phyloP scores from a whole-genome alignment of 2,888 invertebrate species.

The Congeria kusceri region DNA sequence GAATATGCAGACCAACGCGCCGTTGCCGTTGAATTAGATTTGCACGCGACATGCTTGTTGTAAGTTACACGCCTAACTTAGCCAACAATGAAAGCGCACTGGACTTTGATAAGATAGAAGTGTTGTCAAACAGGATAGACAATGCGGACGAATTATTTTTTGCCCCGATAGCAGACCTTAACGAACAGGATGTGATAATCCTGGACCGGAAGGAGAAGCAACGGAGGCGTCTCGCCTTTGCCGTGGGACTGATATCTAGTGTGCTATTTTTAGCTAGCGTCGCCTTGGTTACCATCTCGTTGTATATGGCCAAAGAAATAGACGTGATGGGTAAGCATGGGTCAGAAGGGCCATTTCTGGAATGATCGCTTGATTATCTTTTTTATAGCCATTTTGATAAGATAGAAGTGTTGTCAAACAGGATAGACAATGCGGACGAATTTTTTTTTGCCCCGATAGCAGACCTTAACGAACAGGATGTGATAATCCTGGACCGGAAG shows the following conservation, averaged over 20 bases:
- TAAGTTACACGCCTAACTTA: slow-evolving; percentile 57
- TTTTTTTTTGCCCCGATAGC: slow-evolving; percentile 59
- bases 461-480: slow-evolving; percentile 47
- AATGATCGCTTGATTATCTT: too few species aligned
- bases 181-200: slow-evolving; percentile 43
- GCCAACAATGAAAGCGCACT: slow-evolving; percentile 56
- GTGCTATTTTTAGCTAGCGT: slow-evolving; percentile 95
- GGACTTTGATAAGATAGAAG: slow-evolving; percentile 62
- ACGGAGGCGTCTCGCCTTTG: slow-evolving; percentile 87
- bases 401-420: slow-evolving; percentile 58
- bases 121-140: slow-evolving; percentile 57
- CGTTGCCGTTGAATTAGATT: too few species aligned
- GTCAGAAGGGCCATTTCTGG: too few species aligned
- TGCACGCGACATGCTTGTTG: slow-evolving; percentile 42
- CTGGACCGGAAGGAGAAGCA: slow-evolving; percentile 59
- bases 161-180: slow-evolving; percentile 49
- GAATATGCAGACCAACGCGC: too few species aligned
- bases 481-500: slow-evolving; percentile 41
- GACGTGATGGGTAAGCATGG: slow-evolving; percentile 95
- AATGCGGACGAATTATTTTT: slow-evolving; percentile 60
- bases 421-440: slow-evolving; percentile 58
- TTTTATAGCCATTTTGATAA: too few species aligned
- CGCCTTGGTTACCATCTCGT: slow-evolving; percentile 94
- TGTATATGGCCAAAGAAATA: slow-evolving; percentile 97
- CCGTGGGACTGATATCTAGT: slow-evolving; percentile 96